Evolutionary conservation across 2,797 vertebrate species (phyloP).

Genomic region (Arrhamphus sclerolepis): DNA sequence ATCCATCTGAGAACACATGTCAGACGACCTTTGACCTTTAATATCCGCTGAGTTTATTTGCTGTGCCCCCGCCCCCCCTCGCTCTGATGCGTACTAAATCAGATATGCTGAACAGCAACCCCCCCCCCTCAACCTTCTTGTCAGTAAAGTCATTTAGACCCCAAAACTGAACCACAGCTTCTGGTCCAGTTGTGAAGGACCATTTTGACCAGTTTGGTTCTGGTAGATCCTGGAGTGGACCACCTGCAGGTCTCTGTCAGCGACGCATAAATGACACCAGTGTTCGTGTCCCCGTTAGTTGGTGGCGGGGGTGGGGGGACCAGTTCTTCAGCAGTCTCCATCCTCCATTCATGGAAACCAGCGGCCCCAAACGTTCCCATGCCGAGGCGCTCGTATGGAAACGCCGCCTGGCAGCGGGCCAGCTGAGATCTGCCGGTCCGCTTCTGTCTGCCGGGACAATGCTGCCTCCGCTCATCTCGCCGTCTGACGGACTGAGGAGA

Average conservation of each 20-base stretch:
- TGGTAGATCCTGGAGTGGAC: no score
- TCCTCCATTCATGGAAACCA: conserved; percentile 47
- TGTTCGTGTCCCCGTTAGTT: conserved; percentile 47
- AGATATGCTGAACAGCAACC: conserved; percentile 61
- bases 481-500: no score
- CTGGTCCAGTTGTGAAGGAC: no score
- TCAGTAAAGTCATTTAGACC: conserved; percentile 53
- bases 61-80: conserved; percentile 6
- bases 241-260: conserved; percentile 22
- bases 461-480: neutral
- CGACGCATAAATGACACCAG: conserved; percentile 35
- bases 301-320: neutral
- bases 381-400: conserved; percentile 39
- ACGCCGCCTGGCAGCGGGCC: neutral
- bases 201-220: no score
- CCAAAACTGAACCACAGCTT: neutral
- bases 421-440: no score
- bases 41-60: conserved; percentile 76
- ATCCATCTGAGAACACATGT: conserved; percentile 77
- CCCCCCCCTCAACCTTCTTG: conserved; percentile 46
- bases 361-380: conserved; percentile 58
- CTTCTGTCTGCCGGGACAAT: neutral
- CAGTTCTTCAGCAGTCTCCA: conserved; percentile 4
- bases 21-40: conserved; percentile 69
- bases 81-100: conserved; percentile 69